Evolutionary conservation across 2,888 invertebrate species (phyloP).

Genomic region (Orthonevra nobilis): DNA sequence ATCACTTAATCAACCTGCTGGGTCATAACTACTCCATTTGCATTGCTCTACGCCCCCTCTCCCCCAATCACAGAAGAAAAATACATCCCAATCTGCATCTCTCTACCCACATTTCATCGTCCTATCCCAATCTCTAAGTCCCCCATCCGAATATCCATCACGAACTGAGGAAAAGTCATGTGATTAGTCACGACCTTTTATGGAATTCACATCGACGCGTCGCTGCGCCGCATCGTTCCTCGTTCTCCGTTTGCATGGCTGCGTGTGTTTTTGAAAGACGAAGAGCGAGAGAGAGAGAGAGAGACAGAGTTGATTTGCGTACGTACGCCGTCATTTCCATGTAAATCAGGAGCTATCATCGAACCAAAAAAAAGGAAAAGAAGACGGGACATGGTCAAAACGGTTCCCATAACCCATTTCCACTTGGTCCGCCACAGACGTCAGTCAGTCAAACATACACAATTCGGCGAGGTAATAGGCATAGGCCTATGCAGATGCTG

Average conservation of each 20-base stretch:
- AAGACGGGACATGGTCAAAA: constrained; percentile 64
- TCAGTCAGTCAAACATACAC: constrained; percentile 32
- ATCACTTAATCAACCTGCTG: constrained; percentile 32
- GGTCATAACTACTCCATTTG: constrained; percentile 28
- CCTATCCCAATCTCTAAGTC: constrained; percentile 8
- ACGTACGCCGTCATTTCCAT: constrained; percentile 68
- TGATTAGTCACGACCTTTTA: constrained; percentile 73
- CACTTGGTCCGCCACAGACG: constrained; percentile 50
- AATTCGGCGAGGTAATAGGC: constrained; percentile 47
- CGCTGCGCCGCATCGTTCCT: too few relatives aligned
- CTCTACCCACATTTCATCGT: constrained; percentile 57
- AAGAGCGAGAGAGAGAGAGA: constrained; percentile 14
- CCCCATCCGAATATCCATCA: constrained; percentile 61
- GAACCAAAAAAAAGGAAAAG: too few relatives aligned
- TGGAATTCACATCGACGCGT: constrained; percentile 70
- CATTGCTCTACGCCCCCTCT: neutral
- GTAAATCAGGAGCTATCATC: constrained; percentile 70
- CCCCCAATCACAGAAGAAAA: constrained; percentile 43
- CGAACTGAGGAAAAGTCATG: constrained; percentile 69
- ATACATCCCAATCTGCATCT: constrained; percentile 40
- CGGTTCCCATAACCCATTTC: constrained; percentile 70
- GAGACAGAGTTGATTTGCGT: constrained; percentile 69
- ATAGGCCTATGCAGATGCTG: constrained; percentile 61
- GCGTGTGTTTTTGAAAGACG: constrained; percentile 63
- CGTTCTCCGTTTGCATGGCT: constrained; percentile 70